Conservation (phyloP, 2,797 vertebrate species). For the Gadopsis marmoratus region DNA sequence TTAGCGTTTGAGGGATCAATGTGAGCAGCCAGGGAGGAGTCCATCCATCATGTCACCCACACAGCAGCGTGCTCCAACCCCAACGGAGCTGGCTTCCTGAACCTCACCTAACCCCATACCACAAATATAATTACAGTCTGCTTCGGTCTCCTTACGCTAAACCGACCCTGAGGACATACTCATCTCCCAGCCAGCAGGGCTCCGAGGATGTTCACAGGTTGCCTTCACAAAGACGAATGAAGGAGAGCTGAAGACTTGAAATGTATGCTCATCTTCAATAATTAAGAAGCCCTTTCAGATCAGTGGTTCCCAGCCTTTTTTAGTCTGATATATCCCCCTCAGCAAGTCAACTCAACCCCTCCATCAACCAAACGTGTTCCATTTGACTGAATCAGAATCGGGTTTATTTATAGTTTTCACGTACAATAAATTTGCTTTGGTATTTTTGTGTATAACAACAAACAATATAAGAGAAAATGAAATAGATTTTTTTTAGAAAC, state of each 20-base stretch:
- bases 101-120: conserved; percentile 57
- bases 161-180: conserved; percentile 38
- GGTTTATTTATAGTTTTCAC: no score
- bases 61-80: conserved; percentile 29
- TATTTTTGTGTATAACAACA: no score
- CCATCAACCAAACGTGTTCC: not conserved
- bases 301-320: not conserved
- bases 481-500: no score
- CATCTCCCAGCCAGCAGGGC: conserved; percentile 36
- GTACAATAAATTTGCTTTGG: no score
- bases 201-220: not conserved
- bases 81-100: conserved; percentile 52
- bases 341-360: no score
- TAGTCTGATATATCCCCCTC: not conserved
- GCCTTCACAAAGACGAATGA: conserved; percentile 22
- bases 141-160: conserved; percentile 37
- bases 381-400: not conserved
- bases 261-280: not conserved
- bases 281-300: not conserved
- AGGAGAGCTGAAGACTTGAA: conserved; percentile 16
- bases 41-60: conserved; percentile 76
- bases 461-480: no score
- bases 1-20: conserved; percentile 79
- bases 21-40: conserved; percentile 48
- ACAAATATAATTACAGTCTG: conserved; percentile 68